These are phyloP conservation scores for Microcebus ravelobensis DNA, from an alignment of 2,113 vertebrate species.

Conservation along the genomic window DNA sequence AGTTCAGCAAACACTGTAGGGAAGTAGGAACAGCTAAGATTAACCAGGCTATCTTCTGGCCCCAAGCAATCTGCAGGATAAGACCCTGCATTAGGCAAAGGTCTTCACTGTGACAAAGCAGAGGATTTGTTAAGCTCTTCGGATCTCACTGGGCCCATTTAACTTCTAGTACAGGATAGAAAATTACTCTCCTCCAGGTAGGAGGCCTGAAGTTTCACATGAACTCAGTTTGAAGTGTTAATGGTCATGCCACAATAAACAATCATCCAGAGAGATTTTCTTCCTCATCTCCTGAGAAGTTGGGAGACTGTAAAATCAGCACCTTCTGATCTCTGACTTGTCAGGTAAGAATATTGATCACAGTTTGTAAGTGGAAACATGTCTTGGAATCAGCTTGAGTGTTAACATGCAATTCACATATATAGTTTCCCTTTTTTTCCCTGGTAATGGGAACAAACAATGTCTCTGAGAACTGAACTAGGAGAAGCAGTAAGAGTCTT, in stretches of 20 bases:
- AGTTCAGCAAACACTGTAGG: constrained; percentile 79
- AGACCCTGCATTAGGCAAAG: constrained; percentile 81
- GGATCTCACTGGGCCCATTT: constrained; percentile 75
- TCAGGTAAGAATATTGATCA: not conserved
- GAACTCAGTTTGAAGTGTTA: constrained; percentile 68
- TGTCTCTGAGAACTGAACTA: not conserved
- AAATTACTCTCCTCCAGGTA: constrained; percentile 69
- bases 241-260: constrained; percentile 52
- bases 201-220: constrained; percentile 71
- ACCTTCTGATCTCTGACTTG: not conserved
- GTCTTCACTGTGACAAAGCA: constrained; percentile 81
- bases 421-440: not conserved
- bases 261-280: constrained; percentile 24
- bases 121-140: constrained; percentile 77
- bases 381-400: not conserved
- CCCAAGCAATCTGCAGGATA: constrained; percentile 78
- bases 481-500: not conserved
- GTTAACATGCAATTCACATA: constrained; percentile 28
- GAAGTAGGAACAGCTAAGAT: constrained; percentile 73
- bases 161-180: constrained; percentile 71
- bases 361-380: constrained; percentile 39
- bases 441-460: not conserved
- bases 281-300: constrained; percentile 1
- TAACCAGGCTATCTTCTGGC: constrained; percentile 79
- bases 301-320: not conserved